phyloP scores from a whole-genome alignment of 2,888 invertebrate species.

The Julus scanicus region DNA sequence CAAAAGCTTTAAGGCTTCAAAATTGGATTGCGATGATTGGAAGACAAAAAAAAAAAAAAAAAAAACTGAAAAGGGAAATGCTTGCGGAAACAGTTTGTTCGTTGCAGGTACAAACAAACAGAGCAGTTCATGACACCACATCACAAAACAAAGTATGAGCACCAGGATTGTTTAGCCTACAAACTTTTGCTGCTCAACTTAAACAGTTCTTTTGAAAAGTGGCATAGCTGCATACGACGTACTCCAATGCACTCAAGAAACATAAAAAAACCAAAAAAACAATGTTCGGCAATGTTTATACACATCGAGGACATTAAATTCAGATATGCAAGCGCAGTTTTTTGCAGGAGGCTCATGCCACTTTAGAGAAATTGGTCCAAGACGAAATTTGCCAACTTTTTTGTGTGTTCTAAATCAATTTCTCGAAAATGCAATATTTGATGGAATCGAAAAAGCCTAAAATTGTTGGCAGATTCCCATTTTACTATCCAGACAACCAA shows the following conservation, averaged over 20 bases:
- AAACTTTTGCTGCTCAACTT: background rate
- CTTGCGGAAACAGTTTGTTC: background rate
- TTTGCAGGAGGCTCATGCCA: background rate
- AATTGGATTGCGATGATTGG: background rate
- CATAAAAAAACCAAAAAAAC: background rate
- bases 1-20: constrained; percentile 11
- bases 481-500: background rate
- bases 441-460: background rate
- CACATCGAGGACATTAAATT: background rate
- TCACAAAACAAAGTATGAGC: background rate
- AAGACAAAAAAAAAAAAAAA: background rate
- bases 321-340: constrained; percentile 7
- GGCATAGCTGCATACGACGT: background rate
- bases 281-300: background rate
- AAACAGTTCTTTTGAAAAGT: background rate
- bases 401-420: background rate
- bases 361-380: background rate
- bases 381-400: constrained; percentile 12
- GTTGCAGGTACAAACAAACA: background rate
- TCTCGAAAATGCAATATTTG: background rate
- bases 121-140: background rate
- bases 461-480: background rate
- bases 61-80: background rate
- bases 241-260: background rate
- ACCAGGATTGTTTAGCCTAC: background rate